Base-by-base conservation (phyloP, 2,797 vertebrate genomes). In the Halcyon leucocephala region DNA sequence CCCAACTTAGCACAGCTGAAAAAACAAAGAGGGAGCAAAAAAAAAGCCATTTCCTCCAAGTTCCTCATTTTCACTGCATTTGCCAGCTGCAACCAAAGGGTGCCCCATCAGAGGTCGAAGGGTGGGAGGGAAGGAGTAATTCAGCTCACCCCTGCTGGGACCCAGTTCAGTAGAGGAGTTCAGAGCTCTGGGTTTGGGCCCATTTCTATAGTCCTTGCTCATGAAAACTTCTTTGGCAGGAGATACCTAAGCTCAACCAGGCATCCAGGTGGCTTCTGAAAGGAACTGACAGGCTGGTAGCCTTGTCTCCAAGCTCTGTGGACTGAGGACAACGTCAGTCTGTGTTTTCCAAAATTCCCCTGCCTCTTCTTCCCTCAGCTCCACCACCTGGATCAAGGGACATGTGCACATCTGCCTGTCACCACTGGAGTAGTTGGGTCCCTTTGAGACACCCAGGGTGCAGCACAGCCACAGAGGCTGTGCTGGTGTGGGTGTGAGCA, bases 1-100 rank as follows among this genome's bases (percentile, higher is more conserved):
- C 90, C 86, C 83, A 85, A 37, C 55, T 95, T 71, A 20, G 49
- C 81, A 51, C 93, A 95, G 93, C 92, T 94, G 88, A 96, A 94
- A 91, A 95, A 96, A 95, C 89, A 96, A 82, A 72, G 54, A 88
- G 91, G 7, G 60, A 69, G 33, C 49, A 76, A 61, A 93, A 94
- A 92, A 80, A 6, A 77, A 93, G 61, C 10, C 28, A 4, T 92
- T 97, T 97, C 93, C 93, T 97, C 67, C 3, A 2, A 94, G 90
- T 89, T 97, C 71, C 67, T 90, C 60, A 6, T 82, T 95, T 96
- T 92, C 73, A 48, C 64, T 84, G 62, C 54, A 54, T 37, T 92
- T 94, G 92, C 78, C 90, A 93, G 81, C 48, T 21, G 2, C 41
- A 55, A 25, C 42, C 67, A 33, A 80, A 82, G 41, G 70, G 62